Base-by-base conservation (phyloP, 2,888 invertebrate species). In the Leptinotarsa peninsularis region DNA sequence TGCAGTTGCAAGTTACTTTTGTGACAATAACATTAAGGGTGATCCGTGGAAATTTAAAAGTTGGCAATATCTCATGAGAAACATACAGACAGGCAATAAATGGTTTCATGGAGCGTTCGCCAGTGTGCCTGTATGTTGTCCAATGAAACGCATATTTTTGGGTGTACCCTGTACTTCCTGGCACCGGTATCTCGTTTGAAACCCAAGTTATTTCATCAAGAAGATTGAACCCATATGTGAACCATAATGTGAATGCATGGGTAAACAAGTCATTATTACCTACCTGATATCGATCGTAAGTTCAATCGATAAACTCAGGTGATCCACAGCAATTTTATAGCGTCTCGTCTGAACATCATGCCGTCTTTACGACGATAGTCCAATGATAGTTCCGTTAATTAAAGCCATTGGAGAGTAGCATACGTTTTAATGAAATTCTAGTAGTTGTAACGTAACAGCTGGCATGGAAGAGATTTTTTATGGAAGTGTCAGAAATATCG, bases 221-320 rank as follows among this genome's bases (percentile, higher is more conserved):
- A 17, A 10, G 5, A 63, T 63, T 63, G 63, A 63, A 14, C n/a
- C 33, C 27, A n/a, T 43, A 33, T n/a, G 15, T 33, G 63, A 33
- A 63, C n/a, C 43, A 15, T 63, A 10, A 33, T 43, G 33, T 43
- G 33, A 33, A 33, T 63, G 10, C 1, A 33, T 63, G 63, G 43
- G 27, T 63, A 63, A 43, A 33, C 63, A 63, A 63, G 63, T 63
- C 63, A 63, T 33, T 63, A 63, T 17, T 10, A 63, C 63, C 63
- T 10, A 63, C 63, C 63, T 63, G 63, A 33, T 27, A 63, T 43
- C 43, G 43, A 63, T n/a, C 63, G 33, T 43, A 17, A n/a, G 63
- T 63, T 43, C 63, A 33, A 63, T 63, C 63, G 17, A 63, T 63
- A 63, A 63, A 63, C n/a, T 58, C 63, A 33, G 63, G 63, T 63